These are phyloP conservation scores for Micropterix aruncella DNA, from an alignment of 2,888 invertebrate genomes.

Conservation along the genomic window DNA sequence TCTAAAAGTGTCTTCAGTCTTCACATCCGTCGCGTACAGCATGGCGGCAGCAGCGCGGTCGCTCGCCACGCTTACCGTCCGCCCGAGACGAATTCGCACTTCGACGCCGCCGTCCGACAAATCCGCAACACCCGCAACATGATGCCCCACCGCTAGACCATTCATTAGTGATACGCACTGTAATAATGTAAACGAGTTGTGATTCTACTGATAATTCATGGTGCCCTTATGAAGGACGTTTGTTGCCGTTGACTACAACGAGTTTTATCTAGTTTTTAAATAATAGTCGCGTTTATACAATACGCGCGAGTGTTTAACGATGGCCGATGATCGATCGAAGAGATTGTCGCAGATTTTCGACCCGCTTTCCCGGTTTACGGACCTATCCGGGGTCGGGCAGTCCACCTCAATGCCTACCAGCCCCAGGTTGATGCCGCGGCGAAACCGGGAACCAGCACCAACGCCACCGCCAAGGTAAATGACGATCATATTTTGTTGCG, in stretches of 20 bases:
- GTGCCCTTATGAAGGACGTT: neutral
- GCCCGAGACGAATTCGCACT: neutral
- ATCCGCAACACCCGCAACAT: neutral
- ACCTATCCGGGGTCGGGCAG: slow-evolving; percentile 42
- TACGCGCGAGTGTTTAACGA: no score
- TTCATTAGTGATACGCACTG: no score
- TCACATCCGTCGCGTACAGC: neutral
- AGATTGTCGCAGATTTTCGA: slow-evolving; percentile 74
- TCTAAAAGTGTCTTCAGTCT: neutral
- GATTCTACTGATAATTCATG: neutral
- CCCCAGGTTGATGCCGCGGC: slow-evolving; percentile 51
- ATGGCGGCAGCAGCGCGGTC: neutral
- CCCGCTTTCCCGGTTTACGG: slow-evolving; percentile 61
- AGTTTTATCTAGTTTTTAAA: no score
- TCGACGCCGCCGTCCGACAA: neutral
- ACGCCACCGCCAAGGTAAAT: slow-evolving; percentile 32
- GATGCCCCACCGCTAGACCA: no score
- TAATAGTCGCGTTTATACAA: no score
- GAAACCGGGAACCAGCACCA: slow-evolving; percentile 33
- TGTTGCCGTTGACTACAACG: no score
- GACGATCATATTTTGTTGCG: no score
- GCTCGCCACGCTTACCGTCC: neutral
- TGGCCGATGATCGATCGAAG: slow-evolving; percentile 55
- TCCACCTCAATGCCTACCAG: slow-evolving; percentile 56
- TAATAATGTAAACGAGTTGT: neutral